phyloP scores from a whole-genome alignment of 2,113 vertebrate species.

The Amia ocellicauda region DNA sequence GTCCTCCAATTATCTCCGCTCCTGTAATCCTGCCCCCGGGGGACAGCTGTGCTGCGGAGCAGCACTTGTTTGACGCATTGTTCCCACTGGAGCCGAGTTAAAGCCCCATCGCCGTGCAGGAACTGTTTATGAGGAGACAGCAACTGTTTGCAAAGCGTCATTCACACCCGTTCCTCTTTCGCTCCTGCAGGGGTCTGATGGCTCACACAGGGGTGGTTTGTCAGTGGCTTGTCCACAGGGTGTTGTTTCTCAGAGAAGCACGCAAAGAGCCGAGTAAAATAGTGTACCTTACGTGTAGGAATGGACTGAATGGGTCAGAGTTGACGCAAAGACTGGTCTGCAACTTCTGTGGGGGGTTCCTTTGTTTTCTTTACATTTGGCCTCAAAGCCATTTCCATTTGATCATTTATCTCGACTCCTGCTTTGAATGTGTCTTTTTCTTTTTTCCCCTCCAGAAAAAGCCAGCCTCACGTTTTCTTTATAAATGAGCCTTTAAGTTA shows the following conservation, averaged over 20 bases:
- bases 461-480: slow-evolving; percentile 25
- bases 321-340: too few species aligned
- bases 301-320: too few species aligned
- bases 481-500: slow-evolving; percentile 30
- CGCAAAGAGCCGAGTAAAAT: not conserved
- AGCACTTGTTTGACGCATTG: slow-evolving; percentile 10
- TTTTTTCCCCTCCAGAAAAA: slow-evolving; percentile 1
- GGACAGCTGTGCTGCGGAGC: not conserved
- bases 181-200: too few species aligned
- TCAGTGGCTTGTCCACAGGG: not conserved
- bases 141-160: not conserved
- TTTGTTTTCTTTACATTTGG: slow-evolving; percentile 18
- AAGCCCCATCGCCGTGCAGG: not conserved
- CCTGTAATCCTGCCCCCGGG: not conserved
- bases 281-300: not conserved
- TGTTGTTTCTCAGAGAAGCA: slow-evolving; percentile 1
- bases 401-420: slow-evolving; percentile 20
- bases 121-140: slow-evolving; percentile 7
- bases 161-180: slow-evolving; percentile 2
- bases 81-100: not conserved
- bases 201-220: not conserved
- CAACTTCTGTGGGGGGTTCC: too few species aligned
- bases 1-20: slow-evolving; percentile 14
- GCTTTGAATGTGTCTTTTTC: slow-evolving; percentile 10
- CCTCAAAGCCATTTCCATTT: slow-evolving; percentile 14